Evolutionary conservation across 1,140 invertebrate species (phyloP).

Genomic region (Apis mellifera): DNA sequence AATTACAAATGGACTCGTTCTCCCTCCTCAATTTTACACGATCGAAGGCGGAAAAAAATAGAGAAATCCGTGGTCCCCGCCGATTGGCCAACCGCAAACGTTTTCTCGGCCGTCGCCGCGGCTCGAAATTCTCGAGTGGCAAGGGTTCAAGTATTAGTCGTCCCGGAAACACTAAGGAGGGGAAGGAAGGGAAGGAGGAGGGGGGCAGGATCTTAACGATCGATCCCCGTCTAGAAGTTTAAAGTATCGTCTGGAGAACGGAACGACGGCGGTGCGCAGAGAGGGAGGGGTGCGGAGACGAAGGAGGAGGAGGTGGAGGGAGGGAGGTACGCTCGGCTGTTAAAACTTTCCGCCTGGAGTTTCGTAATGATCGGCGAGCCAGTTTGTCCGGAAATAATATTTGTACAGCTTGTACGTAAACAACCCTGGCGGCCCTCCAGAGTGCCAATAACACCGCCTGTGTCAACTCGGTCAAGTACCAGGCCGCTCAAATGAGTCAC

Average conservation of each 20-base stretch:
- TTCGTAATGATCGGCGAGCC: conserved; percentile 68
- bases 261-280: neutral
- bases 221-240: conserved; percentile 33
- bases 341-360: conserved; percentile 67
- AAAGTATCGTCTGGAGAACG: conserved; percentile 45
- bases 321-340: conserved; percentile 36
- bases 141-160: conserved; percentile 11
- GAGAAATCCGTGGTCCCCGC: neutral
- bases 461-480: conserved; percentile 70
- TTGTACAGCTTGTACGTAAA: conserved; percentile 73
- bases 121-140: conserved; percentile 13
- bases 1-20: no score
- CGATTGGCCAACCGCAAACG: neutral
- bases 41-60: neutral
- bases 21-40: neutral
- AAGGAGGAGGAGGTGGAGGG: neutral
- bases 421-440: conserved; percentile 68
- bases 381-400: conserved; percentile 72
- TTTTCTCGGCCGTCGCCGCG: neutral
- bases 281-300: neutral
- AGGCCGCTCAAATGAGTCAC: conserved; percentile 56
- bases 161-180: conserved; percentile 19
- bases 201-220: conserved; percentile 31
- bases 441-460: conserved; percentile 71
- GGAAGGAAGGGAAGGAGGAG: conserved; percentile 2